Conservation (phyloP, 2,113 vertebrate species). For the Crypturellus undulatus region DNA sequence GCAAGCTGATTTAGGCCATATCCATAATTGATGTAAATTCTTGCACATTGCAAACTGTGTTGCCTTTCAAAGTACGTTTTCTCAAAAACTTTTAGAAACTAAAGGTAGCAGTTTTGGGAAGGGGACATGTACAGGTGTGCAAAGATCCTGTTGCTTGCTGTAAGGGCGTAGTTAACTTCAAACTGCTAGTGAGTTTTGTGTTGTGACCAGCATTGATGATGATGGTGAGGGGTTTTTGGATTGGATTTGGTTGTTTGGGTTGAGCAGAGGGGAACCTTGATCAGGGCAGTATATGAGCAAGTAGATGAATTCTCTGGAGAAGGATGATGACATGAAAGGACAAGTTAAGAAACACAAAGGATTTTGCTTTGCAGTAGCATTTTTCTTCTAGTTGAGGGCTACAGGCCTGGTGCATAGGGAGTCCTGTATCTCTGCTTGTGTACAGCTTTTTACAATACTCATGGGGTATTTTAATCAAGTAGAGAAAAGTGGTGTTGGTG, state of each 20-base stretch:
- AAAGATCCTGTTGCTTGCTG: not conserved
- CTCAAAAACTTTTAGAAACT: not conserved
- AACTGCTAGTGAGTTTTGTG: constrained; percentile 3
- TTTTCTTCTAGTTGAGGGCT: constrained; percentile 3
- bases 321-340: not conserved
- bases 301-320: not conserved
- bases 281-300: not conserved
- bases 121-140: fast-evolving
- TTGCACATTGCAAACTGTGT: not conserved
- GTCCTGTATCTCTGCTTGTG: not conserved
- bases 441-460: not conserved
- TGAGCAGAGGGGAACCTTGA: not conserved
- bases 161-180: not conserved
- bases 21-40: not conserved
- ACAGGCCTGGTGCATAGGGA: not conserved
- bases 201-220: not conserved
- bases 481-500: not conserved
- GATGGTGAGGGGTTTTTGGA: no score
- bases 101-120: not conserved
- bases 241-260: no score
- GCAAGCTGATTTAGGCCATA: not conserved
- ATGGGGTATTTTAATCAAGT: not conserved
- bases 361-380: not conserved
- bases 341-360: not conserved
- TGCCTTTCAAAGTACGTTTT: not conserved